Evolutionary conservation across 2,797 vertebrate genomes (phyloP).

Genomic region (Chromobotia macracanthus): DNA sequence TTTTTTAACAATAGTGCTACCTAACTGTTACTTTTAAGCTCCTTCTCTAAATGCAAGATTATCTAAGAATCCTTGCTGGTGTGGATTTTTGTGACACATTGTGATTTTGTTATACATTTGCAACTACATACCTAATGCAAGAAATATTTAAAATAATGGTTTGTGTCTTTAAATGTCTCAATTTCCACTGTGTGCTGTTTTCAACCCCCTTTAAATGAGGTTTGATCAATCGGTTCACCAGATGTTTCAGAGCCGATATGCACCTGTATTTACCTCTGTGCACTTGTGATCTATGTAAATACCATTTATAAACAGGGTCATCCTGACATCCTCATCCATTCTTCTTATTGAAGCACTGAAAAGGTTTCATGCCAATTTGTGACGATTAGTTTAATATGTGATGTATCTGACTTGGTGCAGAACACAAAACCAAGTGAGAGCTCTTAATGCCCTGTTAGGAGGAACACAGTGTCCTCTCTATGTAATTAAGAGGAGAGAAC

Average conservation of each 20-base stretch:
- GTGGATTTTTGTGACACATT: too few species aligned
- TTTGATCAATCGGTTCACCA: too few species aligned
- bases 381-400: neutral
- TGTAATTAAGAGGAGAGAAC: conserved; percentile 51
- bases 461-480: conserved; percentile 27
- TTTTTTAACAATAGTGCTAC: too few species aligned
- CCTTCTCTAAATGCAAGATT: too few species aligned
- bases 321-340: neutral
- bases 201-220: too few species aligned
- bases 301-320: neutral
- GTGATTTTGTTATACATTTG: too few species aligned
- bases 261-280: neutral
- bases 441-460: conserved; percentile 37
- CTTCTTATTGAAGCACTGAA: neutral
- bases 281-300: neutral
- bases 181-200: too few species aligned
- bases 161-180: too few species aligned
- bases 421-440: conserved; percentile 24
- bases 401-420: neutral
- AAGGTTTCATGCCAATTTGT: neutral
- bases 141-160: too few species aligned
- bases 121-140: too few species aligned
- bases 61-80: too few species aligned
- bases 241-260: neutral
- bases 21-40: too few species aligned